A percentile compares a stretch with the other conserved stretches of the same genome.
Evolutionary conservation across 2,113 vertebrate genomes (phyloP).

Genomic region (Litocranius walleri): DNA sequence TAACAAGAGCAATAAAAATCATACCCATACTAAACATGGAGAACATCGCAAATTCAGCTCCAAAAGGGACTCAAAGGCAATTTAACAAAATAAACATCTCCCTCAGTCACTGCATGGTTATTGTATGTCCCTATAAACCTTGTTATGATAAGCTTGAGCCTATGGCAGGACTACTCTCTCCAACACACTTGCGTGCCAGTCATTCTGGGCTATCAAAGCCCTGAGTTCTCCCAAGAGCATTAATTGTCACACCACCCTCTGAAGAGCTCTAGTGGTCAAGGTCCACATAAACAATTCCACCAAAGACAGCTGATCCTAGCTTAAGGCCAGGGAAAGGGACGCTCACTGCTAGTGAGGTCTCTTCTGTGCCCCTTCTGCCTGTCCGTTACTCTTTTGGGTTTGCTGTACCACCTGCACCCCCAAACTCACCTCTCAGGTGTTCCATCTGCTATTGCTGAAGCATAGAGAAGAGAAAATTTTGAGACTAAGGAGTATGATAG

Average conservation of each 20-base stretch:
- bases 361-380: neutral
- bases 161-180: neutral
- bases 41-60: neutral
- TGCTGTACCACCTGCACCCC: neutral
- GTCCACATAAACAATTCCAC: neutral
- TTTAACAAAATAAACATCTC: neutral
- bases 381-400: neutral
- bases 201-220: neutral
- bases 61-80: neutral
- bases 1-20: neutral
- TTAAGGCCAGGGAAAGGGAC: neutral
- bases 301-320: neutral
- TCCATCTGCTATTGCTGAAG: neutral
- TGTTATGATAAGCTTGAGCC: neutral
- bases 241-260: neutral
- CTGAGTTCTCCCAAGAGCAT: neutral
- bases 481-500: neutral
- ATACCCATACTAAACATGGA: neutral
- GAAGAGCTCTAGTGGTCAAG: neutral
- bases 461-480: neutral
- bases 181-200: neutral
- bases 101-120: neutral
- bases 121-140: neutral
- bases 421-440: neutral
- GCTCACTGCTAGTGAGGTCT: too few species aligned